A percentile compares a stretch with the other conserved stretches of the same genome.
phyloP scores from a whole-genome alignment of 37 sponge, comb jelly and placozoan species.

The Beroe forskalii region DNA sequence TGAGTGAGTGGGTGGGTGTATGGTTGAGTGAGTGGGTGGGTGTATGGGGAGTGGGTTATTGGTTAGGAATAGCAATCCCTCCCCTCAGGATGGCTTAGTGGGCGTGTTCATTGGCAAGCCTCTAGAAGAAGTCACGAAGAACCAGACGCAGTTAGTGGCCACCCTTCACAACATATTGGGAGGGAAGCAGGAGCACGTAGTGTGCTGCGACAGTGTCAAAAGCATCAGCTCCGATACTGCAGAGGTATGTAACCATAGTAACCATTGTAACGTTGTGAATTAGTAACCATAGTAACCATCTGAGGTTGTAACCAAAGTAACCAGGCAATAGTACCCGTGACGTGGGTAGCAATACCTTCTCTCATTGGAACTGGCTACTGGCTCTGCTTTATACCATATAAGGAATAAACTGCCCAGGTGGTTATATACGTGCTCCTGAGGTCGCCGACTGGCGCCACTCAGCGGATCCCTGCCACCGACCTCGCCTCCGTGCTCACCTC shows the following conservation, averaged over 20 bases:
- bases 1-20: too few relatives aligned
- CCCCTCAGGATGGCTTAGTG: slow-evolving; percentile 54
- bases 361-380: background rate
- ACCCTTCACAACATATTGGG: slow-evolving; percentile 46
- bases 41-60: background rate
- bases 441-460: slow-evolving; percentile 72
- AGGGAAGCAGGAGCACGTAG: slow-evolving; percentile 61
- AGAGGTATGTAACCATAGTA: slow-evolving; percentile 14
- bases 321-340: background rate
- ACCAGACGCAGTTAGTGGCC: slow-evolving; percentile 60
- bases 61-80: background rate
- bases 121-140: slow-evolving; percentile 59
- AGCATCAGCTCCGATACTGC: background rate
- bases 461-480: slow-evolving; percentile 73
- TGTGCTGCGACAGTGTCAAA: slow-evolving; percentile 64
- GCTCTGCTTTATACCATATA: too few relatives aligned
- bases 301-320: background rate
- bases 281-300: background rate
- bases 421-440: slow-evolving; percentile 77
- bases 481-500: slow-evolving; percentile 65
- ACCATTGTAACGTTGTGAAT: background rate
- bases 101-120: slow-evolving; percentile 44
- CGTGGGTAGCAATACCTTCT: background rate
- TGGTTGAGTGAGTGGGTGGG: background rate
- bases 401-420: too few relatives aligned